A percentile compares a stretch with the other conserved stretches of the same genome.
Evolutionary conservation across 2,797 vertebrate genomes (phyloP).

Genomic region (Rhynchotus rufescens): DNA sequence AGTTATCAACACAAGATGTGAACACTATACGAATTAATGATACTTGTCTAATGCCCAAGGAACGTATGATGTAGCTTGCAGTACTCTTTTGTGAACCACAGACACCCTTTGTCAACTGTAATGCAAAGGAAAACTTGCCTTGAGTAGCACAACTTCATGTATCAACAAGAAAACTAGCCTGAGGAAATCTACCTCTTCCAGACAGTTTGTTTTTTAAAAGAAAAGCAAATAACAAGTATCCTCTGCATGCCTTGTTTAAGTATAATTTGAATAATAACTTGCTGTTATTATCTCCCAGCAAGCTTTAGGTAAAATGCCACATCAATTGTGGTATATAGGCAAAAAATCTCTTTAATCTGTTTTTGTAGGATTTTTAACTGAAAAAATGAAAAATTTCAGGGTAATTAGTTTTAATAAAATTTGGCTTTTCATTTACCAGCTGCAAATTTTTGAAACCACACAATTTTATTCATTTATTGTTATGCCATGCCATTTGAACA

Average conservation of each 20-base stretch:
- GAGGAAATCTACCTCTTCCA: neutral
- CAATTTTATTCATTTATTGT: neutral
- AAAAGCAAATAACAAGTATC: neutral
- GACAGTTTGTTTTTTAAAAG: neutral
- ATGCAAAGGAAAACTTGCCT: neutral
- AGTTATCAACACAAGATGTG: neutral
- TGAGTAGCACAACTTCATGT: neutral
- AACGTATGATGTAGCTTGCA: neutral
- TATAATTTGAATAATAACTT: neutral
- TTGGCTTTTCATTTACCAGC: neutral
- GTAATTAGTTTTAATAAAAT: neutral
- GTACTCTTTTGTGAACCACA: neutral
- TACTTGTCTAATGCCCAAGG: neutral
- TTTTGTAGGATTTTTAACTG: neutral
- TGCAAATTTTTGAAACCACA: neutral
- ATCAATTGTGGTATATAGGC: neutral
- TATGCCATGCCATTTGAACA: neutral
- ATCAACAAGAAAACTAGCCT: neutral
- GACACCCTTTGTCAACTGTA: neutral
- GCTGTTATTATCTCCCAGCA: neutral
- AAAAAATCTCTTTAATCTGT: neutral
- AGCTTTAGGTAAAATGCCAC: neutral
- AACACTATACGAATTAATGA: neutral
- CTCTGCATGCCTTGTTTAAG: neutral
- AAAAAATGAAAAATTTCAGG: neutral